These are phyloP conservation scores for Babyrousa celebensis DNA, from an alignment of 2,797 vertebrate genomes.

Conservation along the genomic window DNA sequence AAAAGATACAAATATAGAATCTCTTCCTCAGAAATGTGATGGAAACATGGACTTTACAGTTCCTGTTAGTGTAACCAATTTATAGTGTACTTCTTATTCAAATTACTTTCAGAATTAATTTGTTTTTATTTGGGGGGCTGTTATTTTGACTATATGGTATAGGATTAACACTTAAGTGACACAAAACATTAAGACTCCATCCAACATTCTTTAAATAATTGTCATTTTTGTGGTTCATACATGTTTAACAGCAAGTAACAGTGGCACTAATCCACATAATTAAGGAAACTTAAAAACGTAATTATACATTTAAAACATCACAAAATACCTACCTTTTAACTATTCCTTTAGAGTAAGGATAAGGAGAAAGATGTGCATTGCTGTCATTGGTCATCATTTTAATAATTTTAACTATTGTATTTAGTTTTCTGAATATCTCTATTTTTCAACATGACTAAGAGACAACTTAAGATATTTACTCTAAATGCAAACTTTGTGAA, in stretches of 20 bases:
- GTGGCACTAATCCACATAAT: constrained; percentile 58
- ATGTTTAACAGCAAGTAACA: constrained; percentile 49
- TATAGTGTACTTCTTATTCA: constrained; percentile 46
- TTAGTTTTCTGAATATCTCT: constrained; percentile 60
- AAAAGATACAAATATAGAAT: background rate
- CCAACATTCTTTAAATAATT: constrained; percentile 24
- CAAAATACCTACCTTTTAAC: constrained; percentile 51
- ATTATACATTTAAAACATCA: constrained; percentile 35
- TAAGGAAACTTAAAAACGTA: constrained; percentile 67
- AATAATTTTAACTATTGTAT: constrained; percentile 31
- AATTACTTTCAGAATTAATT: constrained; percentile 67
- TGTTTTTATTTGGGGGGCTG: constrained; percentile 10
- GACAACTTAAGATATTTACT: constrained; percentile 22
- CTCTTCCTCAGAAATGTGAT: constrained; percentile 34
- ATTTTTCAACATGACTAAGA: constrained; percentile 26
- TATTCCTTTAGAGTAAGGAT: background rate
- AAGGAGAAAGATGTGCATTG: background rate
- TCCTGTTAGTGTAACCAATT: constrained; percentile 1
- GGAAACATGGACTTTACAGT: background rate
- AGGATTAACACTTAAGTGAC: constrained; percentile 38
- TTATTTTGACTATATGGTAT: constrained; percentile 61
- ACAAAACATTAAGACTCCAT: constrained; percentile 63
- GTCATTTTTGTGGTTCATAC: background rate
- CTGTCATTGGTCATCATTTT: constrained; percentile 30
- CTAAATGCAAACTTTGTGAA: constrained; percentile 36